phyloP scores from a whole-genome alignment of 1,140 invertebrate species.

The Drosophila subpulchrella region DNA sequence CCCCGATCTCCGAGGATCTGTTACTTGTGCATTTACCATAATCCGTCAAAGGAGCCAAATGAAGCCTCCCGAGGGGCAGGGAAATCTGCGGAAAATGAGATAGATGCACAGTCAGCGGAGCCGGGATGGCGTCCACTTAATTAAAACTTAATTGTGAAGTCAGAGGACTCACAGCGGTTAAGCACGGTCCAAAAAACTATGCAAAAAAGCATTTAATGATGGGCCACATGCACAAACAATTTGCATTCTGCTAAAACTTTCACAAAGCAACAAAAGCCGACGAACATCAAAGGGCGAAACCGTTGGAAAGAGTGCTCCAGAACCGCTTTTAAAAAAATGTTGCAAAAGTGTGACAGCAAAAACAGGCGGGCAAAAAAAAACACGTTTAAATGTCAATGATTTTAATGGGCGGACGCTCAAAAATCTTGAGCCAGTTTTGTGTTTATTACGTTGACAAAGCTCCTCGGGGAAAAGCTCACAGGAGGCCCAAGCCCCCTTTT shows the following conservation, averaged over 20 bases:
- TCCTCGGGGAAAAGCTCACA: slow-evolving; percentile 24
- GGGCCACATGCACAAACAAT: slow-evolving; percentile 51
- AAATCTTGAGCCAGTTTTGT: slow-evolving; percentile 81
- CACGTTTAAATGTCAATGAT: slow-evolving; percentile 81
- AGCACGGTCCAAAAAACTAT: slow-evolving; percentile 24
- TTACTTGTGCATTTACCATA: slow-evolving; percentile 20
- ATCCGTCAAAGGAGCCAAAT: slow-evolving; percentile 25
- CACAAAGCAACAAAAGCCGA: slow-evolving; percentile 60
- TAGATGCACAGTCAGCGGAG: slow-evolving; percentile 26
- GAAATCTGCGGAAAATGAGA: neutral
- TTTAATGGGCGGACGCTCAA: slow-evolving; percentile 81
- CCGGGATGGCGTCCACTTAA: slow-evolving; percentile 59
- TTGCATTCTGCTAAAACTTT: slow-evolving; percentile 50
- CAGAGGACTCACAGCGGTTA: slow-evolving; percentile 37
- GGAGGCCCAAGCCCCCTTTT: slow-evolving; percentile 27
- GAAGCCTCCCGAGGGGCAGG: slow-evolving; percentile 1
- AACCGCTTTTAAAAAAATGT: slow-evolving; percentile 49
- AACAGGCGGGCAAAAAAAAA: slow-evolving; percentile 32
- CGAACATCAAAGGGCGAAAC: slow-evolving; percentile 60
- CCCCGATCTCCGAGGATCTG: slow-evolving; percentile 37
- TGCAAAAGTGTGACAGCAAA: slow-evolving; percentile 68
- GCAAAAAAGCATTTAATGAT: slow-evolving; percentile 68
- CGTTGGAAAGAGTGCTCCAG: slow-evolving; percentile 40
- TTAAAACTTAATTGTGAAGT: slow-evolving; percentile 76
- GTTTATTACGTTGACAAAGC: slow-evolving; percentile 72